Percentiles rank a stretch among this genome's conserved stretches.
phyloP scores from a whole-genome alignment of 1,140 invertebrate species.

The Drosophila tropicalis region DNA sequence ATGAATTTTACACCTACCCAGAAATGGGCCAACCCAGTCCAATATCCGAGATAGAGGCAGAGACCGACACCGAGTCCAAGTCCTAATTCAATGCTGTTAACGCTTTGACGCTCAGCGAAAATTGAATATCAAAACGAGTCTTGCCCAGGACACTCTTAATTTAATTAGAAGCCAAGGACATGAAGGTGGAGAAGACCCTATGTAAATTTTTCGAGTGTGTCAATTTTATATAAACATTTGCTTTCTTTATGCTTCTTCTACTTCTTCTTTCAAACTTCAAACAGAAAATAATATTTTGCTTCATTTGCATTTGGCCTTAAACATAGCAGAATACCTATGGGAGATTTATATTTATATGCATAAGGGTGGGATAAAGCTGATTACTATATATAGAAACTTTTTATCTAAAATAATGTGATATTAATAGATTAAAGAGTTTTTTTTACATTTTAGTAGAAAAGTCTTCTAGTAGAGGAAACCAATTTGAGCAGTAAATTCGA shows the following conservation, averaged over 20 bases:
- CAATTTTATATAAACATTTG: constrained; percentile 44
- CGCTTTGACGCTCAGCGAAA: constrained; percentile 66
- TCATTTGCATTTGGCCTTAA: constrained; percentile 58
- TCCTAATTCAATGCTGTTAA: constrained; percentile 72
- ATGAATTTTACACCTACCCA: constrained; percentile 75
- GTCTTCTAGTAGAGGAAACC: too few species aligned
- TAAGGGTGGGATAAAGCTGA: neutral
- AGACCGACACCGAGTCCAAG: constrained; percentile 35
- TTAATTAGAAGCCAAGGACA: constrained; percentile 63
- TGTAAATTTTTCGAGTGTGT: constrained; percentile 61
- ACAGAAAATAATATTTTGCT: constrained; percentile 58
- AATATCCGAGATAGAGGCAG: neutral
- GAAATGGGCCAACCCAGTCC: constrained; percentile 29
- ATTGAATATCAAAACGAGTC: constrained; percentile 65
- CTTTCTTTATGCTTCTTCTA: constrained; percentile 13
- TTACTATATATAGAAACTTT: neutral
- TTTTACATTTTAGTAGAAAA: too few species aligned
- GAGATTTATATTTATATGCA: constrained; percentile 31
- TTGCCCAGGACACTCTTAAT: constrained; percentile 70
- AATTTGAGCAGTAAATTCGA: too few species aligned
- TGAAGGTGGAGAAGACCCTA: constrained; percentile 36
- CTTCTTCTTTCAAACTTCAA: constrained; percentile 54
- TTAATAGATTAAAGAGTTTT: neutral
- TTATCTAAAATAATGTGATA: neutral
- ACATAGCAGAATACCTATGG: neutral